Conservation (phyloP, 2,113 vertebrate genomes). For the Nanorana parkeri region DNA sequence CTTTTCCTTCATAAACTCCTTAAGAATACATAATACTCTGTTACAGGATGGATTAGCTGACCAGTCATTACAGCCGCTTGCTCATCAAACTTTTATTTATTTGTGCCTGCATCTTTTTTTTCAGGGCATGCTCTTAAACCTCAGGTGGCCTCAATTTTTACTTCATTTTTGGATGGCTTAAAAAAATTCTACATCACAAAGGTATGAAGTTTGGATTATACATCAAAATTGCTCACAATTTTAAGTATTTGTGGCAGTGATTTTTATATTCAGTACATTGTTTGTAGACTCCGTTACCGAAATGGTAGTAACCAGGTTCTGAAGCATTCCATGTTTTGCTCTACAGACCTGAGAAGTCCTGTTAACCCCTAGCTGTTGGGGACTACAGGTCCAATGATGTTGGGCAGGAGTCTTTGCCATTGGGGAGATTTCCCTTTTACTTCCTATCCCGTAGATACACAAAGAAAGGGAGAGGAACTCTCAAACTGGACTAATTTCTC, state of each 20-base stretch:
- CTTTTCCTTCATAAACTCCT: not conserved
- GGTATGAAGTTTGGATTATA: constrained; percentile 84
- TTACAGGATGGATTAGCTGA: constrained; percentile 13
- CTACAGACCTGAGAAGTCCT: too few relatives aligned
- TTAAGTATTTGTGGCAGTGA: too few relatives aligned
- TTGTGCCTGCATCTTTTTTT: constrained; percentile 57
- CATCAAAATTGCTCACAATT: constrained; percentile 82
- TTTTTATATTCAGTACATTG: too few relatives aligned
- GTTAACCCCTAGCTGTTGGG: too few relatives aligned
- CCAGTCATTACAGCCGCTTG: constrained; percentile 22
- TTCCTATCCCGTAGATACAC: not conserved
- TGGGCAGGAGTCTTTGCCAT: too few relatives aligned
- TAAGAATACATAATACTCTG: not conserved
- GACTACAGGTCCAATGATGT: too few relatives aligned
- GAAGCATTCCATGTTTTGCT: not conserved
- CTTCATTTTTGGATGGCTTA: constrained; percentile 95
- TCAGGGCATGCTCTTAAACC: constrained; percentile 97
- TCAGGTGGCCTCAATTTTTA: constrained; percentile 98
- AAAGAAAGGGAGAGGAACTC: not conserved
- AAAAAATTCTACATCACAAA: constrained; percentile 99
- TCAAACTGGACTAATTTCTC: too few relatives aligned
- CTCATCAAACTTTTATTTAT: constrained; percentile 53
- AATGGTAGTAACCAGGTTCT: constrained; percentile 5
- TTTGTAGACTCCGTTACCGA: constrained; percentile 36
- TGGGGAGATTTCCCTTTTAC: not conserved